A percentile compares a stretch with the other conserved stretches of the same genome.
Conservation (phyloP, 2,797 vertebrate species). For the Buphagus erythrorhynchus region DNA sequence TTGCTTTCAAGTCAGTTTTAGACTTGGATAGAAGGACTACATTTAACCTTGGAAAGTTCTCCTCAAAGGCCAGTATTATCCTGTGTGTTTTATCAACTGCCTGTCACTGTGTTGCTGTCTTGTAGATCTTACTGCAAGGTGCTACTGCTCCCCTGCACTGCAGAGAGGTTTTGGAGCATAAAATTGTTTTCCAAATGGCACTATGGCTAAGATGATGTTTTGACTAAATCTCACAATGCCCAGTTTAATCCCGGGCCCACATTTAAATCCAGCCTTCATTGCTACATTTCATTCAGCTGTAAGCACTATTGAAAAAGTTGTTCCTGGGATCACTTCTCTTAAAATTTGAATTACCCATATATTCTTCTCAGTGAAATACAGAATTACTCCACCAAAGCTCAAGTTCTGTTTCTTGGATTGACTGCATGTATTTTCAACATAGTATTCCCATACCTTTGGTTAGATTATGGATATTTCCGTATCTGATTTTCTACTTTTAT, state of each 20-base stretch:
- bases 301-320: neutral
- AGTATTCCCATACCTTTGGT: neutral
- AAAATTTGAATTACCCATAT: neutral
- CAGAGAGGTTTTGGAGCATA: neutral
- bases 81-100: neutral
- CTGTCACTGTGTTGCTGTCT: fast-evolving
- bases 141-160: neutral
- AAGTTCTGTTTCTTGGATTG: neutral
- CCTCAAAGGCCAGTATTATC: neutral
- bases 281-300: neutral
- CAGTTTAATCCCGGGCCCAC: neutral
- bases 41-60: neutral
- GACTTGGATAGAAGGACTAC: neutral
- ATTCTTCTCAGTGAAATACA: neutral
- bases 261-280: neutral
- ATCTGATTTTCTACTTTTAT: neutral
- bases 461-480: neutral
- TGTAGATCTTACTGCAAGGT: neutral
- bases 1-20: neutral
- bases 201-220: neutral
- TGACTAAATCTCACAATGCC: neutral
- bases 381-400: neutral
- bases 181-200: neutral
- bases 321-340: neutral
- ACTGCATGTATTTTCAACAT: neutral